A percentile compares a stretch with the other conserved stretches of the same genome.
phyloP scores from a whole-genome alignment of 2,888 invertebrate genomes.

The Cheilosia variabilis region DNA sequence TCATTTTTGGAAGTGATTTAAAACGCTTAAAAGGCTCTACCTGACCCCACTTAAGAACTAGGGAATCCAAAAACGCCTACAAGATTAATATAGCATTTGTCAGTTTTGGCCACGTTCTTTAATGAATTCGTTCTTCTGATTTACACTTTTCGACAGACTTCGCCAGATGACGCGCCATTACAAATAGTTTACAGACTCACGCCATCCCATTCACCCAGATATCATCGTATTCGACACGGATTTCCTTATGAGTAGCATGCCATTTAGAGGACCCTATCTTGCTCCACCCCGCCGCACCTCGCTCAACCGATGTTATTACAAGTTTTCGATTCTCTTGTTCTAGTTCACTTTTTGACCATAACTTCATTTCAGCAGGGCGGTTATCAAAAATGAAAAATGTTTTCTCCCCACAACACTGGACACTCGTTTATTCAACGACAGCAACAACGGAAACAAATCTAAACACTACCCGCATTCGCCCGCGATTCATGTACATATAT shows the following conservation, averaged over 20 bases:
- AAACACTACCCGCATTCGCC: neutral
- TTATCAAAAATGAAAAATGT: constrained; percentile 67
- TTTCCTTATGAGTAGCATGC: constrained; percentile 33
- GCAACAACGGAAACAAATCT: constrained; percentile 41
- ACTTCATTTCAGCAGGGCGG: constrained; percentile 52
- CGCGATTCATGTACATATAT: no score
- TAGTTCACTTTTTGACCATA: constrained; percentile 27
- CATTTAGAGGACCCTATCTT: neutral
- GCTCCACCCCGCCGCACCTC: neutral
- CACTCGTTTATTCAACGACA: constrained; percentile 39
- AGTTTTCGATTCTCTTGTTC: constrained; percentile 19
- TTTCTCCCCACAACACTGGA: constrained; percentile 42
- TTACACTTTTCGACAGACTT: neutral
- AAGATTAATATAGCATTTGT: no score
- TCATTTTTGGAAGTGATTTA: no score
- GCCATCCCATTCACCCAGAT: constrained; percentile 2
- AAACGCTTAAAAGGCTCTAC: no score
- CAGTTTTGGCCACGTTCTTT: no score
- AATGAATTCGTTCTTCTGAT: neutral
- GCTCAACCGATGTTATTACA: neutral
- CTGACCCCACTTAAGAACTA: no score
- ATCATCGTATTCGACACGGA: constrained; percentile 20
- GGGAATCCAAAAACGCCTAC: no score
- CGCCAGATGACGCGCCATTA: no score
- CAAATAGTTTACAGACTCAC: constrained; percentile 6